Percentiles rank a stretch among this genome's conserved stretches.
These are phyloP conservation scores for Phymastichus coffea DNA, from an alignment of 1,140 invertebrate species.

Conservation along the genomic window DNA sequence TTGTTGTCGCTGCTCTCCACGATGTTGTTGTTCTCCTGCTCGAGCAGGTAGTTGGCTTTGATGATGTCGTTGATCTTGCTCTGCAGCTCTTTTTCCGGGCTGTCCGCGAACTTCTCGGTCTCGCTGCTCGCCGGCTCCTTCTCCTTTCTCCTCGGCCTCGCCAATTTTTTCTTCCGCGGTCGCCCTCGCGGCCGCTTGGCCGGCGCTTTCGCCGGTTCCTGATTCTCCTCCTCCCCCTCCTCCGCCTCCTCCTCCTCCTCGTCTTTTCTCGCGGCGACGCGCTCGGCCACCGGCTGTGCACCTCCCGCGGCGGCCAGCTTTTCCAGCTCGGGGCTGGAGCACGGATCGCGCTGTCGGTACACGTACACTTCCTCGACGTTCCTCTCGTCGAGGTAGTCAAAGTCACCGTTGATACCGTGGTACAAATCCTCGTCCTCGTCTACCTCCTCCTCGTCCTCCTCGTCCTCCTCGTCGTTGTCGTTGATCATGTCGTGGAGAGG, in stretches of 20 bases:
- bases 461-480: background rate
- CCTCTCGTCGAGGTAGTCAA: slow-evolving; percentile 8
- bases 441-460: background rate
- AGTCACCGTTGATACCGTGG: slow-evolving; percentile 14
- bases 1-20: background rate
- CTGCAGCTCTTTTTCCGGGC: slow-evolving; percentile 36
- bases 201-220: background rate
- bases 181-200: slow-evolving; percentile 5
- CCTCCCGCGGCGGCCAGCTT: background rate
- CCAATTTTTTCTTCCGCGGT: slow-evolving; percentile 4
- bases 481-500: background rate
- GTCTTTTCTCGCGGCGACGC: background rate
- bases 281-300: background rate
- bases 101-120: slow-evolving; percentile 39
- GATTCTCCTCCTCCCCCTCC: background rate
- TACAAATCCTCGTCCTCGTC: background rate
- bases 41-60: slow-evolving; percentile 42
- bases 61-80: slow-evolving; percentile 44
- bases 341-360: slow-evolving; percentile 25
- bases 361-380: slow-evolving; percentile 34
- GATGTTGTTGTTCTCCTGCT: slow-evolving; percentile 48
- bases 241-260: background rate
- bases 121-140: slow-evolving; percentile 6
- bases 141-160: background rate
- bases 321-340: background rate